phyloP scores from a whole-genome alignment of 1,140 invertebrate species.

The Diuraphis noxia region DNA sequence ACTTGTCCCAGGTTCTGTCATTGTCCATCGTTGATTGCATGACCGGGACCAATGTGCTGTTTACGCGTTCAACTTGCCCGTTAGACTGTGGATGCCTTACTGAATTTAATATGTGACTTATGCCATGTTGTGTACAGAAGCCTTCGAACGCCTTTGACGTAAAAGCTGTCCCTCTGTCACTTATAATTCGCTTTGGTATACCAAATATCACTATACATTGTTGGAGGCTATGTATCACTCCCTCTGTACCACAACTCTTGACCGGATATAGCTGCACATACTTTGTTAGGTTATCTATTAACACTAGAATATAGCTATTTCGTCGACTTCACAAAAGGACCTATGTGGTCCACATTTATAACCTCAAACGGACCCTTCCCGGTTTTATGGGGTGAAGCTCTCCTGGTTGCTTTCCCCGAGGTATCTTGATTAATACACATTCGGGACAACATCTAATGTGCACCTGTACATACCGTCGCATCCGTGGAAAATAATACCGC shows the following conservation, averaged over 20 bases:
- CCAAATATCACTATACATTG: neutral
- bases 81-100: too few species aligned
- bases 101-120: neutral
- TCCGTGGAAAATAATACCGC: too few species aligned
- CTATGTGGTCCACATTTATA: too few species aligned
- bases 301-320: conserved; percentile 13
- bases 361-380: too few species aligned
- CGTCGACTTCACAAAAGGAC: neutral
- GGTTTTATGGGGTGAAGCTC: too few species aligned
- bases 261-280: conserved; percentile 12
- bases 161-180: conserved; percentile 23
- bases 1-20: neutral
- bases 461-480: too few species aligned
- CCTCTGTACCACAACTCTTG: neutral
- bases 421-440: too few species aligned
- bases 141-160: neutral
- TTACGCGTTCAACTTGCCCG: neutral
- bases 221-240: neutral
- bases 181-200: neutral
- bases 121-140: neutral
- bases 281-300: conserved; percentile 34
- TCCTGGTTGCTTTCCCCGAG: too few species aligned
- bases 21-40: neutral
- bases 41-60: neutral
- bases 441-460: too few species aligned